Percentiles rank a stretch among this genome's conserved stretches.
Evolutionary conservation across 2,113 vertebrate species (phyloP).

Genomic region (Ceyx melanurus): DNA sequence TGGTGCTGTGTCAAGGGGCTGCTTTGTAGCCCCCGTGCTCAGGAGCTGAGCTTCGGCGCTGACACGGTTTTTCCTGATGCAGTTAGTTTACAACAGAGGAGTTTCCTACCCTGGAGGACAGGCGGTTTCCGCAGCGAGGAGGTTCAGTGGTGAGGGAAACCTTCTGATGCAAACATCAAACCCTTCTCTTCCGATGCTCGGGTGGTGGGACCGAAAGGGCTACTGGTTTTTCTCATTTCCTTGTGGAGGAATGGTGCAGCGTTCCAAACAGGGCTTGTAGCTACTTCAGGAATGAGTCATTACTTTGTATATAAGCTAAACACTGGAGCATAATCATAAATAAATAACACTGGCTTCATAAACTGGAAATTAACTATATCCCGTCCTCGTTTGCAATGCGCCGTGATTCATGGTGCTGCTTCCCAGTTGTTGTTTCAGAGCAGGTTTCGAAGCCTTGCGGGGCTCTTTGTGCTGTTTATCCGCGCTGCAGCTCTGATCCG

Average conservation of each 20-base stretch:
- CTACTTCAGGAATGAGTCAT: constrained; percentile 55
- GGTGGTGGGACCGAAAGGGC: neutral
- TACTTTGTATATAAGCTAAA: constrained; percentile 45
- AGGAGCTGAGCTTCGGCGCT: neutral
- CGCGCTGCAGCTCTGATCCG: neutral
- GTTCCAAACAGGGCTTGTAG: constrained; percentile 18
- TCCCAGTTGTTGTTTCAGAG: constrained; percentile 3
- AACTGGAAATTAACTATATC: constrained; percentile 60
- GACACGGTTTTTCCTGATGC: neutral
- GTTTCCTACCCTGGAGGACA: neutral
- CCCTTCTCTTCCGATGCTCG: neutral
- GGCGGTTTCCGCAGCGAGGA: neutral
- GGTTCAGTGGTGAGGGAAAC: neutral
- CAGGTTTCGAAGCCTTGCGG: neutral
- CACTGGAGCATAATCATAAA: constrained; percentile 55
- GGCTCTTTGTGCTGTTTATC: neutral
- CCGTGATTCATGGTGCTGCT: constrained; percentile 29
- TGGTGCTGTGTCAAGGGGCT: neutral
- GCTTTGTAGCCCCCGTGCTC: neutral
- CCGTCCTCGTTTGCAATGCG: neutral
- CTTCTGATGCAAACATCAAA: neutral
- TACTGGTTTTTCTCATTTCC: constrained; percentile 29
- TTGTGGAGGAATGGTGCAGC: constrained; percentile 22
- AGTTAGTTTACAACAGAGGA: neutral
- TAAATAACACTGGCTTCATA: constrained; percentile 51